phyloP scores from a whole-genome alignment of 2,888 invertebrate genomes.

The Eutolmus rufibarbis region DNA sequence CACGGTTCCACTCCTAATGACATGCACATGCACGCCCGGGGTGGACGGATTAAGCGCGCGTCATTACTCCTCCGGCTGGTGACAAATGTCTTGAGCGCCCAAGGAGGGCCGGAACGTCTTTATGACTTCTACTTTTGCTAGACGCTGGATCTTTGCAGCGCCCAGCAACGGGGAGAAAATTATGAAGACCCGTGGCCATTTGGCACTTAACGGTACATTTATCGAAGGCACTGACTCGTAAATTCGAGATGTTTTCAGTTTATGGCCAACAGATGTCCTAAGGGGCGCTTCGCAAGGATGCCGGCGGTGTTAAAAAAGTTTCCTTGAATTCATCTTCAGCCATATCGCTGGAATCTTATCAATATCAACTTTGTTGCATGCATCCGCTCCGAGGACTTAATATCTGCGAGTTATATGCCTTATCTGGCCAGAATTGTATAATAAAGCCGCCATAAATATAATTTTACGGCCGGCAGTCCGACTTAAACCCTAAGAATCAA shows the following conservation, averaged over 20 bases:
- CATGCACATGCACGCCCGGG: neutral
- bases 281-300: neutral
- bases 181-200: slow-evolving; percentile 29
- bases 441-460: slow-evolving; percentile 33
- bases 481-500: neutral
- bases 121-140: slow-evolving; percentile 6
- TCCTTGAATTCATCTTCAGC: slow-evolving; percentile 1
- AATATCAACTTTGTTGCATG: slow-evolving; percentile 28
- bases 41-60: neutral
- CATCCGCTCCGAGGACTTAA: neutral
- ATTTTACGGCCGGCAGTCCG: slow-evolving; percentile 11
- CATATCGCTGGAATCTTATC: slow-evolving; percentile 6
- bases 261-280: slow-evolving; percentile 30
- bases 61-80: slow-evolving; percentile 1
- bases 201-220: slow-evolving; percentile 27
- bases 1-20: neutral
- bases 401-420: slow-evolving; percentile 15
- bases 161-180: neutral
- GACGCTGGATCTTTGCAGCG: neutral
- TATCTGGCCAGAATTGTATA: slow-evolving; percentile 3
- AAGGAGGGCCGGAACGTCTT: neutral
- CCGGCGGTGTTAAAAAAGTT: neutral
- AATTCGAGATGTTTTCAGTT: slow-evolving; percentile 25
- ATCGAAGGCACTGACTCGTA: slow-evolving; percentile 30
- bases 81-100: slow-evolving; percentile 19